These are phyloP conservation scores for Achlya flavicornis DNA, from an alignment of 2,888 invertebrate species.

Conservation along the genomic window DNA sequence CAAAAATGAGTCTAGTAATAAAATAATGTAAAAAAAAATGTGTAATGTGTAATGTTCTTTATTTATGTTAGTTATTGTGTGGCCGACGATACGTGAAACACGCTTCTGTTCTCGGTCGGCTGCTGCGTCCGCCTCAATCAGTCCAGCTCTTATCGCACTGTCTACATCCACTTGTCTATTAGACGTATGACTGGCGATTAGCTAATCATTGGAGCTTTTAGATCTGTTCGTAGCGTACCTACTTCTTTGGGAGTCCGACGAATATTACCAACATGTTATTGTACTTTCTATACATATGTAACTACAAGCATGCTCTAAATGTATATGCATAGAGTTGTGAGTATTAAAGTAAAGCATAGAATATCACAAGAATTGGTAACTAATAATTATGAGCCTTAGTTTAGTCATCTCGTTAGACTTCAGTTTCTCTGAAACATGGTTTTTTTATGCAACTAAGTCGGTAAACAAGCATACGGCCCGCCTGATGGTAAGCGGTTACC, in stretches of 20 bases:
- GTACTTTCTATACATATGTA: neutral
- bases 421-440: no score
- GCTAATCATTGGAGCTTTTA: slow-evolving; percentile 51
- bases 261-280: slow-evolving; percentile 1
- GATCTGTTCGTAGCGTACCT: slow-evolving; percentile 37
- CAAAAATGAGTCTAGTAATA: neutral
- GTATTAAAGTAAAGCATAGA: no score
- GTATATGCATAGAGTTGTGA: neutral
- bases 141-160: slow-evolving; percentile 57
- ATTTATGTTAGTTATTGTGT: slow-evolving; percentile 12
- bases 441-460: no score
- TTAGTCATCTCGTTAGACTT: no score
- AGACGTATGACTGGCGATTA: slow-evolving; percentile 55
- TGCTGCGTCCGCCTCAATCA: slow-evolving; percentile 57
- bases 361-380: no score
- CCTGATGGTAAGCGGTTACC: no score
- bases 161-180: slow-evolving; percentile 53
- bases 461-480: no score
- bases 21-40: neutral
- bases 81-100: slow-evolving; percentile 13
- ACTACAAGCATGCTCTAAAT: neutral
- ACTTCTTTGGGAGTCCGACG: slow-evolving; percentile 18
- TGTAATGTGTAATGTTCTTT: slow-evolving; percentile 8
- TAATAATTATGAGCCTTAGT: no score
- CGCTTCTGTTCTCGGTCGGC: slow-evolving; percentile 35